Conservation (phyloP, 2,113 vertebrate genomes). For the Neomonachus schauinslandi region DNA sequence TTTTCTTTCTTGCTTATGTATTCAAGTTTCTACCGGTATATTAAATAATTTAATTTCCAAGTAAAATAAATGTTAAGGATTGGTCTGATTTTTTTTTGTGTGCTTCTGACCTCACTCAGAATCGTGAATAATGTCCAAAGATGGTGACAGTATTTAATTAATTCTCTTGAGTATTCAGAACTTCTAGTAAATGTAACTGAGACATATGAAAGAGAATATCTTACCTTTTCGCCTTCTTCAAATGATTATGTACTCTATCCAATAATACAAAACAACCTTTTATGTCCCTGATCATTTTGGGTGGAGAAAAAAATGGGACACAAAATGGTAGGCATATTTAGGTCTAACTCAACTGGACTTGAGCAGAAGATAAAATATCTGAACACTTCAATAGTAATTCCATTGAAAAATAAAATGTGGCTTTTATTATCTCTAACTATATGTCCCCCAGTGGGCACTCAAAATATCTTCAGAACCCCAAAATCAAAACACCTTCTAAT, state of each 20-base stretch:
- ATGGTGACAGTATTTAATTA: neutral
- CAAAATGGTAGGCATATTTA: neutral
- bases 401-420: slow-evolving; percentile 22
- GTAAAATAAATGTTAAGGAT: neutral
- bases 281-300: neutral
- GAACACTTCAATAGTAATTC: neutral
- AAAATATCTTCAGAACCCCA: neutral
- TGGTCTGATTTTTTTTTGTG: neutral
- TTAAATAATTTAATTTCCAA: neutral
- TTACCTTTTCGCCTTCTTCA: neutral
- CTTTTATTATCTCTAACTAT: neutral
- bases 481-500: neutral
- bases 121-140: neutral
- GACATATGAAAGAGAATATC: neutral
- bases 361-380: neutral
- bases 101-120: neutral
- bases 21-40: neutral
- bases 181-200: neutral
- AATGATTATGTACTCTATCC: neutral
- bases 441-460: neutral
- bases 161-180: neutral
- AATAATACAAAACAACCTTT: neutral
- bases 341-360: neutral
- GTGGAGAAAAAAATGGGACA: neutral
- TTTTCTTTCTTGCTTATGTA: neutral